These are phyloP conservation scores for Chanos chanos DNA, from an alignment of 2,797 vertebrate genomes.

Conservation along the genomic window DNA sequence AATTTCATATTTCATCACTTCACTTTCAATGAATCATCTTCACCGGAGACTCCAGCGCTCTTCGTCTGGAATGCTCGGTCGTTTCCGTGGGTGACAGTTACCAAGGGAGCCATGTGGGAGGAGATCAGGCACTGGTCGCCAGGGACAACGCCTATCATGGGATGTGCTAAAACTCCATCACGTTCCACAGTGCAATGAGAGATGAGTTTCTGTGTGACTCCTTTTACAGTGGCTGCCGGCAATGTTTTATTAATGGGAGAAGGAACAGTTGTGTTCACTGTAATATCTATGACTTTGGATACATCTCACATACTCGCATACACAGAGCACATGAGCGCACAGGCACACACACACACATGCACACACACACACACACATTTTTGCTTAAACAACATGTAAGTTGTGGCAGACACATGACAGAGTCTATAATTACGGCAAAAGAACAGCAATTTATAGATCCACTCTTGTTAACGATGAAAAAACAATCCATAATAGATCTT, in stretches of 20 bases:
- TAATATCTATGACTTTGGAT: no score
- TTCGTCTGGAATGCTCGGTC: background rate
- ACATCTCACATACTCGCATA: no score
- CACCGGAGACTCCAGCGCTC: no score
- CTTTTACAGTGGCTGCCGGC: conserved; percentile 12
- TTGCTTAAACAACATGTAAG: no score
- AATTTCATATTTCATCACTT: background rate
- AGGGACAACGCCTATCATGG: background rate
- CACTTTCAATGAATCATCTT: background rate
- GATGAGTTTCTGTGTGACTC: background rate
- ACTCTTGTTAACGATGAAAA: no score
- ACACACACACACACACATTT: background rate
- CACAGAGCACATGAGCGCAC: no score
- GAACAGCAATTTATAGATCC: no score
- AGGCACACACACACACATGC: no score
- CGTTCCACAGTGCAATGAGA: conserved; percentile 15
- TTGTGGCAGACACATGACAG: no score
- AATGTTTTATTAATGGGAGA: conserved; percentile 53
- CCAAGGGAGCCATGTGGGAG: background rate
- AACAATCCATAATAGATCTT: no score
- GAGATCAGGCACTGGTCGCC: background rate
- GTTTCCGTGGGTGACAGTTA: conserved; percentile 3
- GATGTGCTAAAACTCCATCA: conserved; percentile 6
- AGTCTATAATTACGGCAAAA: no score
- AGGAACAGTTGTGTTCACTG: no score